phyloP scores from a whole-genome alignment of 2,113 vertebrate genomes.

The Machaerirhynchus nigripectus region DNA sequence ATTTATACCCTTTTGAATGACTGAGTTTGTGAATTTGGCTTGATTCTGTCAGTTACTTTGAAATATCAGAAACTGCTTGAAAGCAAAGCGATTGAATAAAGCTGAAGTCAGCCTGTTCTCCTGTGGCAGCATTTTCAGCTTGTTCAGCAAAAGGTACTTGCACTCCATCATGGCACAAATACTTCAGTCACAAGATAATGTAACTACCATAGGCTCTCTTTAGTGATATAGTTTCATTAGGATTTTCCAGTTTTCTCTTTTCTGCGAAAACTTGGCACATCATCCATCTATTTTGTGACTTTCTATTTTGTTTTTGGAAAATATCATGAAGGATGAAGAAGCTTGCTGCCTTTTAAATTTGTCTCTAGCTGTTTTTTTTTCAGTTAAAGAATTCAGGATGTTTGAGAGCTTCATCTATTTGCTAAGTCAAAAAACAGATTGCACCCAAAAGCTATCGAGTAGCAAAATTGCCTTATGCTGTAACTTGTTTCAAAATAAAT shows the following conservation, averaged over 20 bases:
- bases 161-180: neutral
- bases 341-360: neutral
- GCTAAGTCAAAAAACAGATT: neutral
- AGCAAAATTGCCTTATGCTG: neutral
- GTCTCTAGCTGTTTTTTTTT: neutral
- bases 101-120: constrained; percentile 18
- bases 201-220: neutral
- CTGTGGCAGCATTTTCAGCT: constrained; percentile 1
- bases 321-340: neutral
- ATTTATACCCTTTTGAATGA: neutral
- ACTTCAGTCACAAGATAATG: neutral
- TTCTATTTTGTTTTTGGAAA: neutral
- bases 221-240: neutral
- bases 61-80: constrained; percentile 7
- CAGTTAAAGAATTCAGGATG: neutral
- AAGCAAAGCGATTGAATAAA: constrained; percentile 26
- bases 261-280: neutral
- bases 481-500: constrained; percentile 40
- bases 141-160: neutral
- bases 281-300: neutral
- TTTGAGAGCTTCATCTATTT: constrained; percentile 5
- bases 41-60: constrained; percentile 17
- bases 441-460: neutral
- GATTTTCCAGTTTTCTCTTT: neutral
- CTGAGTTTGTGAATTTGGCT: neutral